These are phyloP conservation scores for Podocnemis expansa DNA, from an alignment of 2,113 vertebrate species.

Conservation along the genomic window DNA sequence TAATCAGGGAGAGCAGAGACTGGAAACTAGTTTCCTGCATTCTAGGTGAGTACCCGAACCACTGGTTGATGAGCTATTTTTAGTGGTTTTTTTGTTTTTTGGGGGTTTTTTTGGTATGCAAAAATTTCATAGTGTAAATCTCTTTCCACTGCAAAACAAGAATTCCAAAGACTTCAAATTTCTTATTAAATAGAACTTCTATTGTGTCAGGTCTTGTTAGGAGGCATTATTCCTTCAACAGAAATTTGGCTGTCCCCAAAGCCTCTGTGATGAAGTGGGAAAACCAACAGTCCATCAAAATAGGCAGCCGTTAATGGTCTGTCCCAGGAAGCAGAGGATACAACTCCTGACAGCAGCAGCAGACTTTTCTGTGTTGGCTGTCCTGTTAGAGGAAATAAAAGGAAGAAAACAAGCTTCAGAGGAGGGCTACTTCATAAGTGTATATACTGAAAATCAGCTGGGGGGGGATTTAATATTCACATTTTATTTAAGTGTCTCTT, in stretches of 20 bases:
- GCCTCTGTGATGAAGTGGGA: not conserved
- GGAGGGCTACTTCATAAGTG: no score
- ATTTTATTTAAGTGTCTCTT: not conserved
- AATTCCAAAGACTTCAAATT: not conserved
- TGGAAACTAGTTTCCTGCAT: not conserved
- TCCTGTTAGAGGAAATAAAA: not conserved
- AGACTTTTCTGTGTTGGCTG: not conserved
- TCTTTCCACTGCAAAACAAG: not conserved
- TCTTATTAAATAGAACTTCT: not conserved
- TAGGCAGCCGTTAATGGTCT: not conserved
- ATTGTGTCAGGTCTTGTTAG: not conserved
- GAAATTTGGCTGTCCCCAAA: not conserved
- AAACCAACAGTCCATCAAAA: not conserved
- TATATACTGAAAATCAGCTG: not conserved
- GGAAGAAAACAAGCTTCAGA: not conserved
- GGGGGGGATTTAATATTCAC: not conserved
- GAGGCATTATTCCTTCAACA: not conserved
- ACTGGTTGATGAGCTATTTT: not conserved
- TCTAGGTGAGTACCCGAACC: not conserved
- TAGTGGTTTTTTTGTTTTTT: no score
- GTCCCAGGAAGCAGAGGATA: not conserved
- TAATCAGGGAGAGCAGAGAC: not conserved
- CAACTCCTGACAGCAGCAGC: not conserved
- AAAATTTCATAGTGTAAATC: not conserved
- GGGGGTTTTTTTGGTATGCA: not conserved